Conservation (phyloP, 2,797 vertebrate species). For the Pampus argenteus region DNA sequence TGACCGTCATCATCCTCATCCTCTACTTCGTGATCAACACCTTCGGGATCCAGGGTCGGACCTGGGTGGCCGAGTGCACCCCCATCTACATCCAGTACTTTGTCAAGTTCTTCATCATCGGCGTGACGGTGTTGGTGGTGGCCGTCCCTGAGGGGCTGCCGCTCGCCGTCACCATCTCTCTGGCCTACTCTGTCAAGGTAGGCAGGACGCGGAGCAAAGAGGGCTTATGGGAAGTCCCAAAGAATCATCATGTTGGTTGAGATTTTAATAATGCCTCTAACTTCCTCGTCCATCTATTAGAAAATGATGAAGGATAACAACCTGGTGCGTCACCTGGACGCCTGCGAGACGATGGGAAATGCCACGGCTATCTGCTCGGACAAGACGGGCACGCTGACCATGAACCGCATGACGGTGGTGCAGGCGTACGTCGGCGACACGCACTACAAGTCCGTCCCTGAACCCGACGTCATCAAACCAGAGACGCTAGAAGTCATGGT, state of each 20-base stretch:
- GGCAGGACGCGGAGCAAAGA: not conserved
- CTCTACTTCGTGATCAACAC: slow-evolving; percentile 95
- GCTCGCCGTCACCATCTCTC: slow-evolving; percentile 95
- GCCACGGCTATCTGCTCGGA: slow-evolving; percentile 99
- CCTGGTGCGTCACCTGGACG: slow-evolving; percentile 95
- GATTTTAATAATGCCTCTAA: too few species aligned
- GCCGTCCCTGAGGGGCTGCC: slow-evolving; percentile 97
- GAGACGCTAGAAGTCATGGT: slow-evolving; percentile 88
- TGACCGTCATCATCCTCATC: slow-evolving; percentile 96
- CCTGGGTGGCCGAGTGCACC: slow-evolving; percentile 92
- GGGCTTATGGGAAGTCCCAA: not conserved
- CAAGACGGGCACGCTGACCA: slow-evolving; percentile 97
- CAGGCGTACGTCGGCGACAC: slow-evolving; percentile 91
- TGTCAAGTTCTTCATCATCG: slow-evolving; percentile 99
- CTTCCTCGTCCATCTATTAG: slow-evolving; percentile 69
- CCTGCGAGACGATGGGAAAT: slow-evolving; percentile 98
- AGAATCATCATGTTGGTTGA: too few species aligned
- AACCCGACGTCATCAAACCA: slow-evolving; percentile 87
- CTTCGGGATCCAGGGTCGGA: slow-evolving; percentile 86
- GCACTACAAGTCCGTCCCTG: slow-evolving; percentile 88
- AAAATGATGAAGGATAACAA: slow-evolving; percentile 99
- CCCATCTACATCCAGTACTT: slow-evolving; percentile 98
- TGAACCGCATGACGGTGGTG: slow-evolving; percentile 99
- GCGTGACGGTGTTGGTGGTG: slow-evolving; percentile 95
- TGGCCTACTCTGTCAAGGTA: slow-evolving; percentile 98